Conservation (phyloP, 2,888 invertebrate species). For the Coecobrya sp. region DNA sequence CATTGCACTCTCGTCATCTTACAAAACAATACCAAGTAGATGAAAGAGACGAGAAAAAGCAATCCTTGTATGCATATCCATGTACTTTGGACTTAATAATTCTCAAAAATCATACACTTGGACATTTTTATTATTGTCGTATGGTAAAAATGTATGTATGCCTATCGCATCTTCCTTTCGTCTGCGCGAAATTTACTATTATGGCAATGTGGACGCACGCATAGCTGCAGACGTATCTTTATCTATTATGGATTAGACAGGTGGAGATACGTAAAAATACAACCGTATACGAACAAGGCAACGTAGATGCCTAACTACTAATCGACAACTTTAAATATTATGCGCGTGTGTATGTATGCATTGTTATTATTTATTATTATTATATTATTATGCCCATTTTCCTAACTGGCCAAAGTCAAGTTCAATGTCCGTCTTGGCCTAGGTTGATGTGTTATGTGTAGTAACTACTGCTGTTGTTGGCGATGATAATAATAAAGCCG, state of each 20-base stretch:
- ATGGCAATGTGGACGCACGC: neutral
- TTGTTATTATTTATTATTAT: slow-evolving; percentile 23
- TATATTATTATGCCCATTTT: neutral
- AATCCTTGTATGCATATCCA: neutral
- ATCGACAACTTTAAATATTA: slow-evolving; percentile 62
- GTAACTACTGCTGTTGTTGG: neutral
- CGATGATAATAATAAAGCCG: neutral
- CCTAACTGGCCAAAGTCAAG: slow-evolving; percentile 76
- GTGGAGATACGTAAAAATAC: slow-evolving; percentile 49
- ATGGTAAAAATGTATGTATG: neutral
- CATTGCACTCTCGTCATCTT: neutral
- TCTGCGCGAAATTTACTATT: slow-evolving; percentile 9
- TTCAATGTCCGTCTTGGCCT: slow-evolving; percentile 77
- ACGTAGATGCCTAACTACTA: slow-evolving; percentile 16
- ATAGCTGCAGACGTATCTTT: neutral
- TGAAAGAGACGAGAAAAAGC: neutral
- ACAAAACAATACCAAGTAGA: neutral
- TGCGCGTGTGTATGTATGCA: slow-evolving; percentile 16
- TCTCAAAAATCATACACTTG: slow-evolving; percentile 23
- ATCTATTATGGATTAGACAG: slow-evolving; percentile 1
- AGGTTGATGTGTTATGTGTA: neutral
- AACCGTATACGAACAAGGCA: slow-evolving; percentile 51
- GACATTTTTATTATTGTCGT: slow-evolving; percentile 46
- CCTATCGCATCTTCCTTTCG: neutral
- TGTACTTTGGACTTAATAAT: slow-evolving; percentile 46